Percentiles rank a stretch among this genome's conserved stretches.
These are phyloP conservation scores for Eubasilissa regina DNA, from an alignment of 1,140 invertebrate species.

Conservation along the genomic window DNA sequence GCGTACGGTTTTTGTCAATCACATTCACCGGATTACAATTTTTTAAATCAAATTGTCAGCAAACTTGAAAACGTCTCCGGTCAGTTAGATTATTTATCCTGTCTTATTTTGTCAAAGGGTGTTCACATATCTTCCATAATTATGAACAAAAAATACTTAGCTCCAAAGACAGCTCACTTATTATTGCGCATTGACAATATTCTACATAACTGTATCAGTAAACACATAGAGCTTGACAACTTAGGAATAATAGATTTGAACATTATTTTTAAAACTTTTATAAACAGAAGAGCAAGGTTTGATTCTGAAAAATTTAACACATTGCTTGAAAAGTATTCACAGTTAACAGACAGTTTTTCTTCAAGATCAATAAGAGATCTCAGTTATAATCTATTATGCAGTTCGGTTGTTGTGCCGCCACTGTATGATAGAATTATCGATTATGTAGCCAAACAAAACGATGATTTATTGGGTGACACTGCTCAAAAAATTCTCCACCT, in stretches of 20 bases:
- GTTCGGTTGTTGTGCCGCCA: conserved; percentile 6
- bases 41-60: conserved; percentile 13
- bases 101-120: conserved; percentile 42
- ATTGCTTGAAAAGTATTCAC: conserved; percentile 27
- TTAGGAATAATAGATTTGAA: conserved; percentile 23
- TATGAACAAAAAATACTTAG: background rate
- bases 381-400: conserved; percentile 25
- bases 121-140: conserved; percentile 20
- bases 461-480: conserved; percentile 30
- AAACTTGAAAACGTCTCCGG: conserved; percentile 34
- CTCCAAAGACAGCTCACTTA: conserved; percentile 3
- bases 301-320: conserved; percentile 24
- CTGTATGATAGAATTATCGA: conserved; percentile 18
- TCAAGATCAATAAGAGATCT: conserved; percentile 42
- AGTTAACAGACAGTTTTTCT: conserved; percentile 11
- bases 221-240: conserved; percentile 12
- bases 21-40: background rate
- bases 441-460: conserved; percentile 22
- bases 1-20: conserved; percentile 33
- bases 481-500: conserved; percentile 38
- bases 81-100: conserved; percentile 33
- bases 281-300: conserved; percentile 27
- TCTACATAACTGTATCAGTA: conserved; percentile 16
- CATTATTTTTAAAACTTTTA: conserved; percentile 35
- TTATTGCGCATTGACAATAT: conserved; percentile 30